Base-by-base conservation (phyloP, 2,113 vertebrate genomes). In the Podiceps cristatus region DNA sequence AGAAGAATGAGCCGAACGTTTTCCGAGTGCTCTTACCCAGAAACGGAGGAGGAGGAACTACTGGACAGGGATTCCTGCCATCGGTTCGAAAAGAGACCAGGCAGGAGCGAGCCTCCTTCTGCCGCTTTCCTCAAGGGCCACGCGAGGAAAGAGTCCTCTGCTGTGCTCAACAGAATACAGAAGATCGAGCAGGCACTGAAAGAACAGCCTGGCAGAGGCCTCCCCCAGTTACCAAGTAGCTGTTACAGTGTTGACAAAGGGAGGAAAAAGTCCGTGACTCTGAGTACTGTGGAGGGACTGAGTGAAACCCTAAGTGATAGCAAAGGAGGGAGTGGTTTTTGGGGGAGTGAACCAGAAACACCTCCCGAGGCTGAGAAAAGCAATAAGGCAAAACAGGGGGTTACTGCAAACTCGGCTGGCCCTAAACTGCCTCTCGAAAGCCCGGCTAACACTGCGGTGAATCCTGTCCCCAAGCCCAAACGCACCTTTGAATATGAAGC, bases 401-500 rank as follows among this genome's bases (percentile, higher is more conserved):
- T 98, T 56, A 97, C 98, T 58, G 93, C 97, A 47, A 98, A 97
- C 92, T 98, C 98, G 5, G 97, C 96, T n/a, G 97, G 98, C 73
- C 98, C 99, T 60, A 98, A 98, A 68, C 97, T 92, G 73, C 96
- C 97, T 45, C 96, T 97, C 0, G 98, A 98, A 87, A 98, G 97
- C 59, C 79, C 98, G 7, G 97, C 88, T 4, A 98, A 98, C 93
- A 97, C 98, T 1, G 97, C 98, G 4, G 99, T 99, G 84, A 99
- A 99, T 94, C 99, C 99, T 50, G 98, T 99, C 92, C 99, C 99
- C 60, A 99, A 99, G 97, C 99, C 99, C 78, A 99, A 99, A 98
- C 99, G 99, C 98, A 99, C 99, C 98, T 99, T 99, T 96, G 99
- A 99, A 97, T 99, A 99, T 6, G 99, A 99, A 86, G 99, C 99